Conservation (phyloP, 1,140 invertebrate genomes). For the Heliothis subflexa region DNA sequence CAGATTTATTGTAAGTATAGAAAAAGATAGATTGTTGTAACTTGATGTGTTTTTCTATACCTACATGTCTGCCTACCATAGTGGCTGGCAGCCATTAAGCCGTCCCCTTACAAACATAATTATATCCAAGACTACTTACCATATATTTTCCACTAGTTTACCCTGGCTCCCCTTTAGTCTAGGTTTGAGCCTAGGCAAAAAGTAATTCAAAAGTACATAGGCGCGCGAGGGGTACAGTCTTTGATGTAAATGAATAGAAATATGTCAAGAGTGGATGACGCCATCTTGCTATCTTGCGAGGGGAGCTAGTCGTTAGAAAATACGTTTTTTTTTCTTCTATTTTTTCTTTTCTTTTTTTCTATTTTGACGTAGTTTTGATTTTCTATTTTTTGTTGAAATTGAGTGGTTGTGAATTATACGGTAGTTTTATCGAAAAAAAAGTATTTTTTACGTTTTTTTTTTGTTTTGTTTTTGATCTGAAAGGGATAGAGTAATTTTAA, state of each 20-base stretch:
- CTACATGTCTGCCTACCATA: background rate
- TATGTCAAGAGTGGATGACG: slow-evolving; percentile 26
- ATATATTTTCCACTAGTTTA: slow-evolving; percentile 5
- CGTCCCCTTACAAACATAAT: slow-evolving; percentile 8
- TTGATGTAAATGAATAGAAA: slow-evolving; percentile 32
- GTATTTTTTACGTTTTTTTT: too few species aligned
- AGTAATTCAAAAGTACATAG: slow-evolving; percentile 30
- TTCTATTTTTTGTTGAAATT: background rate
- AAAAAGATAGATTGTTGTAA: too few species aligned
- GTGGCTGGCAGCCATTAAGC: background rate
- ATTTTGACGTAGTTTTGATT: background rate
- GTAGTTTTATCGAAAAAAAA: too few species aligned
- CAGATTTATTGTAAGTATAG: too few species aligned
- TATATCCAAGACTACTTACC: slow-evolving; percentile 14
- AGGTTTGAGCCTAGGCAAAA: slow-evolving; percentile 8
- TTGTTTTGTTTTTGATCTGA: too few species aligned
- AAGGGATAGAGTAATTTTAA: too few species aligned
- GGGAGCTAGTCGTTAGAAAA: background rate
- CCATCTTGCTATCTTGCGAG: background rate
- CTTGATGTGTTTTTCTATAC: too few species aligned
- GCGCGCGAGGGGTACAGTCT: background rate
- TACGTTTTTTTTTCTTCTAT: background rate
- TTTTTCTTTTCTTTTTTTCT: too few species aligned
- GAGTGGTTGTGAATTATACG: too few species aligned
- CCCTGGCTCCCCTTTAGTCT: slow-evolving; percentile 1